phyloP scores from a whole-genome alignment of 2,888 invertebrate species.

The Galeruca laticollis region DNA sequence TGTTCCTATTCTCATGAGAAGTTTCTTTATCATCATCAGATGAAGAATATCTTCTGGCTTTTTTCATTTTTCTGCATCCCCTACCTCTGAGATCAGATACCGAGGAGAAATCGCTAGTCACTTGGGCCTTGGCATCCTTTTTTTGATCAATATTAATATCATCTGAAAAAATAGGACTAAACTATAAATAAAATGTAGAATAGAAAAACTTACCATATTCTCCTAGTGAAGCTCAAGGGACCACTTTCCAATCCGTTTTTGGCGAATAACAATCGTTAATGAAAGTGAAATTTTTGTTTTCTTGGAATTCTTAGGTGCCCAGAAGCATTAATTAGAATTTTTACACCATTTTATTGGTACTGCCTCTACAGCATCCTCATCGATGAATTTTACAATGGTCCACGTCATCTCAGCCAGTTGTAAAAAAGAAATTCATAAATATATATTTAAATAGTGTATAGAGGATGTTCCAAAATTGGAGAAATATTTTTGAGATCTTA shows the following conservation, averaged over 20 bases:
- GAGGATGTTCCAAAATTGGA: neutral
- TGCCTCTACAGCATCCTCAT: too few relatives aligned
- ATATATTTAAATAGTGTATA: neutral
- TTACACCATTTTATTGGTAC: constrained; percentile 2
- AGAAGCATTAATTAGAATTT: neutral
- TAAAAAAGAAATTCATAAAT: neutral
- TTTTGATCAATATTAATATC: neutral
- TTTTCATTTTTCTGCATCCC: too few relatives aligned
- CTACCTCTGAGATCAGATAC: neutral
- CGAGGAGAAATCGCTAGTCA: too few relatives aligned
- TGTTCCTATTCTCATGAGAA: constrained; percentile 4
- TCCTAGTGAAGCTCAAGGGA: neutral
- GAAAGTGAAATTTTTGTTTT: neutral
- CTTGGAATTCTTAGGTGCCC: neutral
- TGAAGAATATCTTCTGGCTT: neutral
- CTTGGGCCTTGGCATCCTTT: neutral
- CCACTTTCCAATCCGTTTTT: neutral
- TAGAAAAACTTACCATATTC: constrained; percentile 2
- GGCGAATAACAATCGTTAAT: neutral
- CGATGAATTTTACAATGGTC: neutral
- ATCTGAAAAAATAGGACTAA: neutral
- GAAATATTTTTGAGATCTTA: constrained; percentile 4
- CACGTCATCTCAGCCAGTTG: neutral
- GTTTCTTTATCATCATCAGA: constrained; percentile 4
- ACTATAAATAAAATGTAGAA: neutral